Evolutionary conservation across 2,888 invertebrate species (phyloP), one percentile per base, ranked within the genome.

Genomic region (Strigamia maritima): DNA sequence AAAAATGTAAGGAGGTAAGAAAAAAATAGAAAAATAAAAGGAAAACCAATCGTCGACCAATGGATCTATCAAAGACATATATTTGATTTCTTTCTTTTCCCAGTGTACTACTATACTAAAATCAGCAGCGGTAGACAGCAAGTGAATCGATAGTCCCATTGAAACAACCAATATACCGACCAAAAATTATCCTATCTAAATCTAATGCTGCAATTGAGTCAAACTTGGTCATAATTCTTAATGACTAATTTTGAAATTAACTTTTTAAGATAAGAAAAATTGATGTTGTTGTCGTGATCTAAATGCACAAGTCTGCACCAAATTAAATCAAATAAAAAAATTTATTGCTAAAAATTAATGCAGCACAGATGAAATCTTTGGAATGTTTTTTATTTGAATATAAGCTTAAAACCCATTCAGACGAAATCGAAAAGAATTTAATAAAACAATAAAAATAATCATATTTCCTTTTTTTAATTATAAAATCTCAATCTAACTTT

Each of bases 71-170:
- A 28, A 54, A 22, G n/a, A 12, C 28, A 26, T 70, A n/a, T 28
- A 70, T 16, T 70, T 70, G 70, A 70, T 70, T 70, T 28, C 70
- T 70, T 70, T 70, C 70, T 70, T 70, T 70, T 28, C 70, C 70
- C 70, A 70, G 12, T 28, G 70, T 70, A 70, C 26, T 70, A 70
- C 70, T 70, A 70, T 28, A 26, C 70, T 70, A 70, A 70, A 26
- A 70, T 70, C 70, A 70, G 70, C 12, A 70, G 70, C 7, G 22
- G 26, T 70, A 70, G 70, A 70, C 28, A 26, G 70, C 28, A 26
- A 70, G 28, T 28, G 28, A 70, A 70, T 70, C 70, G 70, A 70
- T 70, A 70, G 70, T 16, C 70, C 70, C 70, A 28, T n/a, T 70
- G 70, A 26, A 70, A 26, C 70, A 24, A 70, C 70, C 70, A 26